phyloP scores from a whole-genome alignment of 37 sponge, comb jelly and placozoan genomes.

The Beroe forskalii region DNA sequence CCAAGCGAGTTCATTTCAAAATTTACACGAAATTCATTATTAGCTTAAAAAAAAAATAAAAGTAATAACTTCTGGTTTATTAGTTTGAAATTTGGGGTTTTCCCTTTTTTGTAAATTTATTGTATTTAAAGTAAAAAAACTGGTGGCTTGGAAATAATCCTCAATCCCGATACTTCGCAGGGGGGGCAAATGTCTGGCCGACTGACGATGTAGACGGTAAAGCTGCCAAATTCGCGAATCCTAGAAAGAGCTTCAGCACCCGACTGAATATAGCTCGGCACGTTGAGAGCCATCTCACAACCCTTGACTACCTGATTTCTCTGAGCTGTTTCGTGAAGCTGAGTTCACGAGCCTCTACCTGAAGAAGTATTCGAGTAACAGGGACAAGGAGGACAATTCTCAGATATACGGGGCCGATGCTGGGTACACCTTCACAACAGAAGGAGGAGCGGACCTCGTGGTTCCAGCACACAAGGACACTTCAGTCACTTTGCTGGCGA shows the following conservation, averaged over 20 bases:
- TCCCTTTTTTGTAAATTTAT: too few relatives aligned
- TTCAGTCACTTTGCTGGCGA: constrained; percentile 32
- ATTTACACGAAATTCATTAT: too few relatives aligned
- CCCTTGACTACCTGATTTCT: constrained; percentile 13
- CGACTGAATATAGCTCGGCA: background rate
- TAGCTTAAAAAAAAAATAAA: too few relatives aligned
- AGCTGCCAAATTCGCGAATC: background rate
- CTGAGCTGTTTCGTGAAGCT: background rate
- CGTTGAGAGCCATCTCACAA: too few relatives aligned
- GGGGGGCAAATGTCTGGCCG: constrained; percentile 60
- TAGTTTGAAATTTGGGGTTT: too few relatives aligned
- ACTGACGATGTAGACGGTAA: background rate
- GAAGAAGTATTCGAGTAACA: constrained; percentile 4
- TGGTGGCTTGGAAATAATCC: background rate
- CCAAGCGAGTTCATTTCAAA: background rate
- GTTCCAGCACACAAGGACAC: constrained; percentile 53
- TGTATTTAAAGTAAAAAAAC: too few relatives aligned
- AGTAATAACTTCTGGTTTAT: too few relatives aligned
- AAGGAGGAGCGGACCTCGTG: background rate
- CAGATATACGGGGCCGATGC: background rate
- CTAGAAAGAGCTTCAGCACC: background rate
- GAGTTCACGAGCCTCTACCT: constrained; percentile 57
- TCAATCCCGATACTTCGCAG: background rate
- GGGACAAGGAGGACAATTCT: background rate
- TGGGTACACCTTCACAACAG: background rate